These are phyloP conservation scores for Aphelocoma californica DNA, from an alignment of 2,797 vertebrate species.

Conservation along the genomic window DNA sequence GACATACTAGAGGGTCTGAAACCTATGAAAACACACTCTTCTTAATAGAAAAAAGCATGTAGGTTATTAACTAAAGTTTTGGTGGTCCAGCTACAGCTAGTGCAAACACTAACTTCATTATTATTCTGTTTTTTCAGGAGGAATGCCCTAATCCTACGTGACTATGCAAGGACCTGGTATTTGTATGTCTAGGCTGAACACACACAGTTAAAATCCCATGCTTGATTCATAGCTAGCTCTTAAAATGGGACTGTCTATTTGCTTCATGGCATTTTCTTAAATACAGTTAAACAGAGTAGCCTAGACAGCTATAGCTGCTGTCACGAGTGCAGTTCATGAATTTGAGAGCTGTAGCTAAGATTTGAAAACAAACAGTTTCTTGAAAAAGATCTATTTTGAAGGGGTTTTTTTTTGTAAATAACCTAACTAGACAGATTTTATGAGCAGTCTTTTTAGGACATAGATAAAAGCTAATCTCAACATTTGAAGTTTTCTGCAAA, in stretches of 20 bases:
- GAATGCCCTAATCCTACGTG: not conserved
- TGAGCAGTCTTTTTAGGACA: not conserved
- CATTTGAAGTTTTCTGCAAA: conserved; percentile 2
- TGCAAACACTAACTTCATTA: not conserved
- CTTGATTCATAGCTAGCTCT: not conserved
- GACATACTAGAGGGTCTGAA: not conserved
- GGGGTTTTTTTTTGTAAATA: not conserved
- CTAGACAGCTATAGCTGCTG: not conserved
- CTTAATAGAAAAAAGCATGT: not conserved
- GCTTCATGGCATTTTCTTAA: not conserved
- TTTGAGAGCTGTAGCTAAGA: not conserved
- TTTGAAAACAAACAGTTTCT: not conserved
- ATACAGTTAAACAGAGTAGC: not conserved
- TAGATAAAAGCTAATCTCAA: not conserved
- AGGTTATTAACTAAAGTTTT: not conserved
- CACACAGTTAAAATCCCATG: not conserved
- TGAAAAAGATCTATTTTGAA: not conserved
- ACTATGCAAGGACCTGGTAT: not conserved
- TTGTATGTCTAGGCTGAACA: not conserved
- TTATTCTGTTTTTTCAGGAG: not conserved
- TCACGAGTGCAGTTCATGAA: not conserved
- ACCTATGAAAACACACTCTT: not conserved
- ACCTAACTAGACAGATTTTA: not conserved
- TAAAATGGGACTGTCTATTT: not conserved
- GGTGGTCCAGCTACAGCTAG: no score